Evolutionary conservation across 2,888 invertebrate species (phyloP).

Genomic region (Bedellia somnulentella): DNA sequence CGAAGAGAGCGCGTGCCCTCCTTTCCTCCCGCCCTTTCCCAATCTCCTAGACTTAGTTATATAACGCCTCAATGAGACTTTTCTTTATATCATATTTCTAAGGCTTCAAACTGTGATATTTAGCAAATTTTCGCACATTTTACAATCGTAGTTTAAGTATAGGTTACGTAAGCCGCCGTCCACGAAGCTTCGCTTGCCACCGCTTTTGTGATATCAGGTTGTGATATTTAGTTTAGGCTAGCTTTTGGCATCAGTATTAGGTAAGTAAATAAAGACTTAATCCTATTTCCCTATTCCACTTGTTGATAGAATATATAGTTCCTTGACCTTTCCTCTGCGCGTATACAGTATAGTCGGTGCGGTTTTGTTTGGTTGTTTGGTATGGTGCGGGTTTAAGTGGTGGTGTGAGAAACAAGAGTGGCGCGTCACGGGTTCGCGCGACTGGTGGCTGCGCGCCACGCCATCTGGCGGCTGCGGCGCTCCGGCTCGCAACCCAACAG

Average conservation of each 20-base stretch:
- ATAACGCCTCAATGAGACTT: conserved; percentile 35
- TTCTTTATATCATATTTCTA: conserved; percentile 40
- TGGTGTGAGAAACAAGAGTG: conserved; percentile 54
- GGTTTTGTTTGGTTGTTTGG: conserved; percentile 21
- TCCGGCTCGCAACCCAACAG: conserved; percentile 55
- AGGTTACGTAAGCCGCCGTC: conserved; percentile 57
- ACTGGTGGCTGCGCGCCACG: conserved; percentile 72
- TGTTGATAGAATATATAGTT: too few species aligned
- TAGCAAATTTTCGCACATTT: conserved; percentile 46
- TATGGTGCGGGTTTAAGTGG: conserved; percentile 40
- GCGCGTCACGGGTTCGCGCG: conserved; percentile 71
- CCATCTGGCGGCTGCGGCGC: conserved; percentile 69
- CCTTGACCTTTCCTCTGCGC: too few species aligned
- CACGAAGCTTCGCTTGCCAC: conserved; percentile 58
- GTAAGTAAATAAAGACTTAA: too few species aligned
- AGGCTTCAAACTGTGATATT: conserved; percentile 57
- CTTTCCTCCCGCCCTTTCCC: conserved; percentile 27
- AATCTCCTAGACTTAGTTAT: conserved; percentile 46
- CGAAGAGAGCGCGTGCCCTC: conserved; percentile 44
- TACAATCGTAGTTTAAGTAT: conserved; percentile 42
- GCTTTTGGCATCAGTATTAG: conserved; percentile 49
- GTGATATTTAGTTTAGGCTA: conserved; percentile 48
- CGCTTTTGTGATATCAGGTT: conserved; percentile 58
- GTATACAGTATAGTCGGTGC: too few species aligned
- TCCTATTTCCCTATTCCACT: too few species aligned